Base-by-base conservation (phyloP, 53 echinoderm and acorn worm genomes). In the Stichopus horrens region DNA sequence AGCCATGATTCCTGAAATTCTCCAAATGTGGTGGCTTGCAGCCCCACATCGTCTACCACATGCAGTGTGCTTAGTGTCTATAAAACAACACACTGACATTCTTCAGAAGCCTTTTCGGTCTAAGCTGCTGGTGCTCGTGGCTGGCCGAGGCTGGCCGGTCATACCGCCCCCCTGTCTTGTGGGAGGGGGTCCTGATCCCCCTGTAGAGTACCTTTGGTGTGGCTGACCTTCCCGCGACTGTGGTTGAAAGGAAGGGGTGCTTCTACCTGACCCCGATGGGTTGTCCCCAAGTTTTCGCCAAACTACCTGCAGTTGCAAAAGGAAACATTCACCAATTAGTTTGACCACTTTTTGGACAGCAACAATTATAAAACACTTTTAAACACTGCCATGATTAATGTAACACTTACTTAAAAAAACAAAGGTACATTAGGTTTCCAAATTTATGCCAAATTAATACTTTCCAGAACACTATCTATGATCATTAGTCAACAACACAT, bases 251-350 rank as follows among this genome's bases (percentile, higher is more conserved):
- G 83, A 79, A 71, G 52, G 65, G 14, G 81, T 75, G 54, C 88
- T 83, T 58, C 82, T 90, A 60, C 86, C 58, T 56, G 86, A 86
- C 52, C 85, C 55, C 5, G 76, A 60, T 18, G 94, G 91, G 54
- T 93, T 90, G 79, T 96, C 96, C 51, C 95, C 96, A 5, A 96
- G 89, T 73, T 96, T 96, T 59, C 96, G 89, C 96, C 96, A 96
- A 8, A 96, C 96, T 76, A 96, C 96, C 96, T 96, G 76, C 18
- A 89, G n/a, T 13, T 57, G 75, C 51, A 73, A 63, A 74, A 53
- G 23, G 23, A 89, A 66, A 55, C 23, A 83, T 57, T 57, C 21
- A 53, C 52, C 37, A 37, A 37, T 37, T 37, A 37, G 37, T 37
- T 37, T 37, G 37, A 37, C 37, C 37, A 16, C 52, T 14, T 7